Evolutionary conservation across 2,888 invertebrate genomes (phyloP).

Genomic region (Drosophila differens): DNA sequence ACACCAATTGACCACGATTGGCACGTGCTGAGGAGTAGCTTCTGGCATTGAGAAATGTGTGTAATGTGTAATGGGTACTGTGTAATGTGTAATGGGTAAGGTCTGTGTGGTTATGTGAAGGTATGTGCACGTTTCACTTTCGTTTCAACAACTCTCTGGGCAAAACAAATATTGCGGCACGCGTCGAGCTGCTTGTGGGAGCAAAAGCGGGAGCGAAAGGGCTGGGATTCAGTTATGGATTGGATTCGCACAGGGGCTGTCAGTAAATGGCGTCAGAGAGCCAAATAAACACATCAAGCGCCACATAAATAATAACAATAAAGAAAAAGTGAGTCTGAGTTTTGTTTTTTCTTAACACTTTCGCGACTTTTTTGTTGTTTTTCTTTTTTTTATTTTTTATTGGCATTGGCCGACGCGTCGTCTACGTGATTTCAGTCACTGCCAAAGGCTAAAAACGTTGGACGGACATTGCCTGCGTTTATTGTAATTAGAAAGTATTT

Average conservation of each 20-base stretch:
- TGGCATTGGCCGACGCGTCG: slow-evolving; percentile 70
- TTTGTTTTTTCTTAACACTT: slow-evolving; percentile 76
- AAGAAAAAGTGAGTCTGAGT: slow-evolving; percentile 73
- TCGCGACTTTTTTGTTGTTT: slow-evolving; percentile 55
- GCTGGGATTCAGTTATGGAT: slow-evolving; percentile 27
- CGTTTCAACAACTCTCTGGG: slow-evolving; percentile 41
- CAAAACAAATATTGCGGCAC: slow-evolving; percentile 43
- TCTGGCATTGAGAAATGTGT: slow-evolving; percentile 47
- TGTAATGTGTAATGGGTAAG: slow-evolving; percentile 18
- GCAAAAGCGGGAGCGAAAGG: not conserved
- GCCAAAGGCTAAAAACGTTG: slow-evolving; percentile 66
- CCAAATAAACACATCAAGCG: slow-evolving; percentile 64
- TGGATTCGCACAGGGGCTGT: slow-evolving; percentile 39
- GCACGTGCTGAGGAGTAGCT: slow-evolving; percentile 54
- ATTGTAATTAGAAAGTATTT: slow-evolving; percentile 83
- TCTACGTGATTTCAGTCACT: slow-evolving; percentile 71
- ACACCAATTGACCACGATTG: slow-evolving; percentile 34
- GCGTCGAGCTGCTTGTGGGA: slow-evolving; percentile 37
- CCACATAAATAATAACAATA: slow-evolving; percentile 67
- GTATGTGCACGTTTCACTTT: slow-evolving; percentile 75
- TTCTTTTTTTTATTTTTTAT: slow-evolving; percentile 23
- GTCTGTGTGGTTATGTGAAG: slow-evolving; percentile 36
- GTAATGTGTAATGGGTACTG: slow-evolving; percentile 22
- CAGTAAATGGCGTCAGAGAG: slow-evolving; percentile 32
- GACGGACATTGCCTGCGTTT: slow-evolving; percentile 67